Evolutionary conservation across 1,140 invertebrate species (phyloP).

Genomic region (Drusus annulatus): DNA sequence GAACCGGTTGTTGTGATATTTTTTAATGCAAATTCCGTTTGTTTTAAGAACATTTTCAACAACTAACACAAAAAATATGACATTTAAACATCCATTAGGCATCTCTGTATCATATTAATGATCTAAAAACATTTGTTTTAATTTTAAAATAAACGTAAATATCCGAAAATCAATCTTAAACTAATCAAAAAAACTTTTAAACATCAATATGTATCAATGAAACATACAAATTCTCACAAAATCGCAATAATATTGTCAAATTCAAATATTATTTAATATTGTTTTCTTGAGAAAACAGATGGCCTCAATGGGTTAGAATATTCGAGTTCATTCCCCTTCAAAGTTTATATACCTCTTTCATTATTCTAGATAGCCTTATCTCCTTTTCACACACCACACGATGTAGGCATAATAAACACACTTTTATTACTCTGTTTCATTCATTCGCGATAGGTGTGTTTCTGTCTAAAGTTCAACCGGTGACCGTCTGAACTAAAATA

Average conservation of each 20-base stretch:
- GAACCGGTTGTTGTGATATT: conserved; percentile 5
- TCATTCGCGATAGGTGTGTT: neutral
- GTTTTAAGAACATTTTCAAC: too few relatives aligned
- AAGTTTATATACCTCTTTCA: conserved; percentile 6
- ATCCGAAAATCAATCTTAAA: too few relatives aligned
- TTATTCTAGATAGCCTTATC: neutral
- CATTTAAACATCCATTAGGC: too few relatives aligned
- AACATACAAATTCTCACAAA: neutral
- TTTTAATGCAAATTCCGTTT: neutral
- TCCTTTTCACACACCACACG: neutral
- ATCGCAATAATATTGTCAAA: neutral
- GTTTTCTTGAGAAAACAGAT: neutral
- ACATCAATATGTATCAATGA: too few relatives aligned
- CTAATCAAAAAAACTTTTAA: too few relatives aligned
- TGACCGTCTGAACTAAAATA: neutral
- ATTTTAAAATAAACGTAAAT: too few relatives aligned
- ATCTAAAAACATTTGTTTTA: too few relatives aligned
- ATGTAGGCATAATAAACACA: neutral
- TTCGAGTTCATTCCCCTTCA: conserved; percentile 2
- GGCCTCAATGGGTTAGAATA: neutral
- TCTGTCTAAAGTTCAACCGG: neutral
- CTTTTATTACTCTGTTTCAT: neutral
- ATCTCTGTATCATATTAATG: too few relatives aligned
- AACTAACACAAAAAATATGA: too few relatives aligned
- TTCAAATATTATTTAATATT: neutral